Conservation (phyloP, 1,140 invertebrate species). For the Drosophila subobscura region DNA sequence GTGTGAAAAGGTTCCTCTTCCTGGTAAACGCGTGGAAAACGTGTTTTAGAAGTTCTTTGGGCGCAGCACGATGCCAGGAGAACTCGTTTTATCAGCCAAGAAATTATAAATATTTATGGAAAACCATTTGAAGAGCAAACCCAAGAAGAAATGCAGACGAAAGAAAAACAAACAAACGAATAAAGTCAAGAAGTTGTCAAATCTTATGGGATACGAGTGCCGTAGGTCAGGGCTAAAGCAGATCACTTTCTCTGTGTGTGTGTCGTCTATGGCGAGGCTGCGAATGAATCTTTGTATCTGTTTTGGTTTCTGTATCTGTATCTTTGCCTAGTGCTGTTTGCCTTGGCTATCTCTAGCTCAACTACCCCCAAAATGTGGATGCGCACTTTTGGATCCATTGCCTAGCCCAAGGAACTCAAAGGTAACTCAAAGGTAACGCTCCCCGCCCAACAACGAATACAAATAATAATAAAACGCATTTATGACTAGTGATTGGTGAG, state of each 20-base stretch:
- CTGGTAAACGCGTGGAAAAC: constrained; percentile 78
- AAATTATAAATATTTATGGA: constrained; percentile 76
- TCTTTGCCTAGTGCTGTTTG: constrained; percentile 45
- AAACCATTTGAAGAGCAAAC: constrained; percentile 50
- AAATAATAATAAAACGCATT: constrained; percentile 76
- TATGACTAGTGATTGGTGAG: constrained; percentile 72
- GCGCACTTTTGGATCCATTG: constrained; percentile 46
- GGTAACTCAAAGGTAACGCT: constrained; percentile 11
- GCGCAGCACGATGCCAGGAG: constrained; percentile 40
- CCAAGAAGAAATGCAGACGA: constrained; percentile 7
- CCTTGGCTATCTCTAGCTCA: constrained; percentile 46
- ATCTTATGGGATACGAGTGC: constrained; percentile 23
- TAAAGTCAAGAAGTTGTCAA: constrained; percentile 59
- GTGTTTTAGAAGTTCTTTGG: constrained; percentile 35
- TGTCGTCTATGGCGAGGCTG: constrained; percentile 13
- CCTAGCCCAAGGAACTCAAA: constrained; percentile 9
- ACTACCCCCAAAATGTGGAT: constrained; percentile 55
- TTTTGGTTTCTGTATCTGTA: constrained; percentile 26
- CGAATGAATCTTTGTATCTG: constrained; percentile 17
- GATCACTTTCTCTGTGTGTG: constrained; percentile 7
- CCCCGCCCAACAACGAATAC: constrained; percentile 33
- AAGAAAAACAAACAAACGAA: constrained; percentile 58
- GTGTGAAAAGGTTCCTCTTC: constrained; percentile 66
- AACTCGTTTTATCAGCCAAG: constrained; percentile 69
- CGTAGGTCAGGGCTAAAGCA: constrained; percentile 52